Evolutionary conservation across 2,113 vertebrate species (phyloP).

Genomic region (Zootoca vivipara): DNA sequence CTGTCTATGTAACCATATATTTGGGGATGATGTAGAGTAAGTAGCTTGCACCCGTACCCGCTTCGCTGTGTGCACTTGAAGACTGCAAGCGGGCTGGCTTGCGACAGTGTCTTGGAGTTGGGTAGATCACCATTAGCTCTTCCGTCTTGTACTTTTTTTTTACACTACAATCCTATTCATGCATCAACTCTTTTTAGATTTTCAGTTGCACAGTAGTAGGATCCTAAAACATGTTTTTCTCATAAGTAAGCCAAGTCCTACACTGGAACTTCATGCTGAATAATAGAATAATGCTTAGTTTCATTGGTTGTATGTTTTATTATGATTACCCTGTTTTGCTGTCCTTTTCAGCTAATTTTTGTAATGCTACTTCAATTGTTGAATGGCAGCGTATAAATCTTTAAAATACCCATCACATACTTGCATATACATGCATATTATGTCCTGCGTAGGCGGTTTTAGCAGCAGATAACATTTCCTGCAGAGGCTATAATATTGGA

Average conservation of each 20-base stretch:
- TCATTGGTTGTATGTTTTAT: background rate
- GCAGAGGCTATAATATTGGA: too few relatives aligned
- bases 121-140: too few relatives aligned
- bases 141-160: too few relatives aligned
- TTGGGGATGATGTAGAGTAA: too few relatives aligned
- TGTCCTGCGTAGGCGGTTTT: background rate
- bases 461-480: background rate
- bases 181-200: background rate
- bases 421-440: background rate
- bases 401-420: background rate
- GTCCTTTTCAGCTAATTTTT: background rate
- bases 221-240: background rate
- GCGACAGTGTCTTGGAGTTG: too few relatives aligned
- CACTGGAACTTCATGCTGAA: background rate
- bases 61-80: too few relatives aligned
- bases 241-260: too few relatives aligned
- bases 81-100: too few relatives aligned
- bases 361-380: background rate
- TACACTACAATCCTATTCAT: too few relatives aligned
- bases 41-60: too few relatives aligned
- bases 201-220: background rate
- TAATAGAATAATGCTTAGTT: background rate
- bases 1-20: too few relatives aligned
- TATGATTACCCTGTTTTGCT: background rate
- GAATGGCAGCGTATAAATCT: background rate